Evolutionary conservation across 1,140 invertebrate species (phyloP).

Genomic region (Ips nitidus): DNA sequence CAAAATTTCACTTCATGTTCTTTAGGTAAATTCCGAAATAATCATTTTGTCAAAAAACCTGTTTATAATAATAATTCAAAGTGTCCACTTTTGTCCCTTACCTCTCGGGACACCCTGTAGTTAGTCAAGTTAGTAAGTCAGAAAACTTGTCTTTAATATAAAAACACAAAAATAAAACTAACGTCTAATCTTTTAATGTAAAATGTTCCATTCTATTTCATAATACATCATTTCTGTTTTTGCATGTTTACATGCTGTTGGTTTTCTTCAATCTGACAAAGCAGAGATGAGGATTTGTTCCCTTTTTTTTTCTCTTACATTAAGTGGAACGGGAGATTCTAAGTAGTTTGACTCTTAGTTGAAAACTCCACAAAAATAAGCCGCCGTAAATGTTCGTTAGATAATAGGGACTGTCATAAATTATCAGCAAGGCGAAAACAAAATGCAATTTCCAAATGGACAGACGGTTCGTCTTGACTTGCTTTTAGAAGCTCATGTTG

Average conservation of each 20-base stretch:
- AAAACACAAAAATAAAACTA: no score
- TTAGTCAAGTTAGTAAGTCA: no score
- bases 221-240: background rate
- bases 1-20: no score
- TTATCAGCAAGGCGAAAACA: conserved; percentile 6
- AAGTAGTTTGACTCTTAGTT: conserved; percentile 21
- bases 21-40: no score
- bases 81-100: no score
- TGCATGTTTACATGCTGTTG: conserved; percentile 14
- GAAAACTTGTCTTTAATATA: no score
- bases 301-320: conserved; percentile 19
- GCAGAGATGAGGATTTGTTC: conserved; percentile 5
- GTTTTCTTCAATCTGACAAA: conserved; percentile 19
- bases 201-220: no score
- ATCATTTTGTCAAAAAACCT: no score
- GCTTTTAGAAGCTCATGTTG: background rate
- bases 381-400: conserved; percentile 17
- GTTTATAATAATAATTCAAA: no score
- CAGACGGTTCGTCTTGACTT: no score
- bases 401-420: conserved; percentile 21
- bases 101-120: no score
- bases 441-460: background rate
- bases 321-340: conserved; percentile 26
- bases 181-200: no score
- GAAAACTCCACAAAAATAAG: conserved; percentile 16